A percentile compares a stretch with the other conserved stretches of the same genome.
phyloP scores from a whole-genome alignment of 2,888 invertebrate species.

The Apodemia hepburni region DNA sequence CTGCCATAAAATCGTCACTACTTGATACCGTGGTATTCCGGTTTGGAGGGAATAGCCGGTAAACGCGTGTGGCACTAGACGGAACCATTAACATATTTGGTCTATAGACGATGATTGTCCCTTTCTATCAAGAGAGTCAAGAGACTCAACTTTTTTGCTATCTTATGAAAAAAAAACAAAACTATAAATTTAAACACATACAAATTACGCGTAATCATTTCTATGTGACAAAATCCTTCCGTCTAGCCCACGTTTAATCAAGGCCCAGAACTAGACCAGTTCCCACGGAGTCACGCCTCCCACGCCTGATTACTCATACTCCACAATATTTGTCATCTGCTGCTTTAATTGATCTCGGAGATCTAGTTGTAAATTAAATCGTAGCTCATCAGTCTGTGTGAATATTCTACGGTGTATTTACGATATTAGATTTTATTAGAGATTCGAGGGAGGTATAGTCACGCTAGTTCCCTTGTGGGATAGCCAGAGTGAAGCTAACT shows the following conservation, averaged over 20 bases:
- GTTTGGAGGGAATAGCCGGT: too few species aligned
- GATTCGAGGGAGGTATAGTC: too few species aligned
- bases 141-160: too few species aligned
- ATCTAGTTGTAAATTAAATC: constrained; percentile 74
- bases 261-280: constrained; percentile 45
- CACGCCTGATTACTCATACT: constrained; percentile 68
- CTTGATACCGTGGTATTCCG: too few species aligned
- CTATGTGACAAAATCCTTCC: constrained; percentile 20
- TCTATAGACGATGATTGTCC: too few species aligned
- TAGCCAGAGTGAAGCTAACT: too few species aligned
- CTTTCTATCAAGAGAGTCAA: too few species aligned
- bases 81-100: too few species aligned
- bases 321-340: constrained; percentile 72
- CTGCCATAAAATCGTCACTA: too few species aligned
- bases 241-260: constrained; percentile 41
- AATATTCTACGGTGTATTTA: constrained; percentile 20
- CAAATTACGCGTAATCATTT: constrained; percentile 8
- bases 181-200: background rate
- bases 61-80: too few species aligned
- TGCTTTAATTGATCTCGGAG: constrained; percentile 63
- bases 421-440: too few species aligned
- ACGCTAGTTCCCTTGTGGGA: too few species aligned
- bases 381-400: constrained; percentile 50
- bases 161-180: background rate
- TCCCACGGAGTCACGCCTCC: constrained; percentile 63